phyloP scores from a whole-genome alignment of 2,113 vertebrate species.

The Tyto alba region DNA sequence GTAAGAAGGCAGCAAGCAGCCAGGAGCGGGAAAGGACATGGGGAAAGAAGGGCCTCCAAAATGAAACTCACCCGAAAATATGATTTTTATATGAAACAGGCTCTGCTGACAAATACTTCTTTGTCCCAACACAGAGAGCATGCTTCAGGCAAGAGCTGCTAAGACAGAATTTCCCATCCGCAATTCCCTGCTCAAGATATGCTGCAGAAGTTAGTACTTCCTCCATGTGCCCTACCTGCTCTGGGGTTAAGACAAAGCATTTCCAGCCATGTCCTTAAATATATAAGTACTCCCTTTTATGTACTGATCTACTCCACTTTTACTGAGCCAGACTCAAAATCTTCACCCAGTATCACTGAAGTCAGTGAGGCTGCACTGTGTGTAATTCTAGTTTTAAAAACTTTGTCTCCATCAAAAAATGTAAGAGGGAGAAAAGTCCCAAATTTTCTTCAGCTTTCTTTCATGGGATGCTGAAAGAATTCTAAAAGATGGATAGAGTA shows the following conservation, averaged over 20 bases:
- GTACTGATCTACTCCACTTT: not conserved
- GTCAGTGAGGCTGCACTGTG: not conserved
- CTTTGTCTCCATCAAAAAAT: rapidly evolving
- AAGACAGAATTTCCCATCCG: not conserved
- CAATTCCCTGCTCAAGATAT: not conserved
- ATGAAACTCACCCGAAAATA: not conserved
- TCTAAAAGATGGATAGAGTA: not conserved
- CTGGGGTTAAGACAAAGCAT: not conserved
- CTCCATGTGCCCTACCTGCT: not conserved
- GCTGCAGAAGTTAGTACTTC: not conserved
- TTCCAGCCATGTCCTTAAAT: not conserved
- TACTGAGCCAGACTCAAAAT: not conserved
- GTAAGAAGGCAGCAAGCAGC: not conserved
- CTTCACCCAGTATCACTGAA: not conserved
- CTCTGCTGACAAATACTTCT: constrained; percentile 18
- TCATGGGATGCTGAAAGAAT: not conserved
- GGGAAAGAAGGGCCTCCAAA: not conserved
- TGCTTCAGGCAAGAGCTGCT: not conserved
- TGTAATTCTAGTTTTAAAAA: not conserved
- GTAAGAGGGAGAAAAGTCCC: not conserved
- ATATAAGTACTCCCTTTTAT: not conserved
- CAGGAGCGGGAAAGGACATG: not conserved
- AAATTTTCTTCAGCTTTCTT: not conserved
- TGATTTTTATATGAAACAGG: constrained; percentile 23
- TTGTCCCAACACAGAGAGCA: not conserved